Percentiles rank a stretch among this genome's conserved stretches.
Conservation (phyloP, 2,797 vertebrate species). For the Yasuhikotakia modesta region DNA sequence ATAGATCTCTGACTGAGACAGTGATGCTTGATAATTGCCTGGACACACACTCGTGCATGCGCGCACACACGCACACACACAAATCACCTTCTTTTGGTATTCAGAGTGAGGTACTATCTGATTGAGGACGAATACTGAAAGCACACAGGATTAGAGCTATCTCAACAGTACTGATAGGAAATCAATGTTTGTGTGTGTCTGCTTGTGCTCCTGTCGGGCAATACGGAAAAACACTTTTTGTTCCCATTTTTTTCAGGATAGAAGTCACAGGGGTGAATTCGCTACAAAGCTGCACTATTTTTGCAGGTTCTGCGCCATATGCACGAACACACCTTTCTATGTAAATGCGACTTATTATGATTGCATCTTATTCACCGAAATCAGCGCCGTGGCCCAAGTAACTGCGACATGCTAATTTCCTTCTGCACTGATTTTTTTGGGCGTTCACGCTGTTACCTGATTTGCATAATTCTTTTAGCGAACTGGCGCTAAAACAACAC, state of each 20-base stretch:
- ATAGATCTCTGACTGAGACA: conserved; percentile 9
- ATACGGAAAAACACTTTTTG: not conserved
- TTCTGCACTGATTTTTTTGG: not conserved
- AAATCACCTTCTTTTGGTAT: conserved; percentile 46
- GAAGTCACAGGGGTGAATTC: not conserved
- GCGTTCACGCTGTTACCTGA: not conserved
- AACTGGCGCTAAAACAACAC: too few relatives aligned
- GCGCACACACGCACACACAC: conserved; percentile 28
- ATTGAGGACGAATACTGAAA: conserved; percentile 50
- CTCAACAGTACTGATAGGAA: conserved; percentile 52
- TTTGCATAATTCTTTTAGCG: not conserved
- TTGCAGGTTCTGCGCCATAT: too few relatives aligned
- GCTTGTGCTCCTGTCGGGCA: not conserved
- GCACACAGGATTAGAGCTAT: conserved; percentile 54
- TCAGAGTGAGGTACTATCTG: conserved; percentile 46
- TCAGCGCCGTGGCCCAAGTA: too few relatives aligned
- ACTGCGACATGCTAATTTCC: not conserved
- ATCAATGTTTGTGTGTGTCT: conserved; percentile 49
- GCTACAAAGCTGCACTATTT: not conserved
- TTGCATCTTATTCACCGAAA: not conserved
- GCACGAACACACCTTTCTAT: not conserved
- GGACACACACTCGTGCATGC: conserved; percentile 31
- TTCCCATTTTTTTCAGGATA: conserved; percentile 21
- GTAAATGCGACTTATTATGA: not conserved
- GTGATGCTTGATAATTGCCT: conserved; percentile 52